Evolutionary conservation across 2,888 invertebrate genomes (phyloP).

Genomic region (Netelia melanura): DNA sequence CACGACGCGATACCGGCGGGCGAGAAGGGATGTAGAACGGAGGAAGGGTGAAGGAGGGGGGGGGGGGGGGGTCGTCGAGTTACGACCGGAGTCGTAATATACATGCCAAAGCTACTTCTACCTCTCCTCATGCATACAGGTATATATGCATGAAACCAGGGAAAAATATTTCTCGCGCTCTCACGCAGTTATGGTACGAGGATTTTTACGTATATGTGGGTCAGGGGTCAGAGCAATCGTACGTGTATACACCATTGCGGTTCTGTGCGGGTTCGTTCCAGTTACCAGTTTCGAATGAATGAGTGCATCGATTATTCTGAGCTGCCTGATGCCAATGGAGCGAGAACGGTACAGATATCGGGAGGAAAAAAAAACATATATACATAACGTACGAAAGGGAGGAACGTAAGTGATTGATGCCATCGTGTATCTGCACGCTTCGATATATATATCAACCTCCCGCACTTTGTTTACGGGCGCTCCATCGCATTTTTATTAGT

Average conservation of each 20-base stretch:
- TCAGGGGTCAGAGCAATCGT: constrained; percentile 38
- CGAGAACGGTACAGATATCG: constrained; percentile 2
- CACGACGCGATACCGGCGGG: constrained; percentile 5
- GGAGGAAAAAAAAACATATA: constrained; percentile 6
- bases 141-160: constrained; percentile 17
- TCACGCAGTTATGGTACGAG: constrained; percentile 28
- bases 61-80: constrained; percentile 42
- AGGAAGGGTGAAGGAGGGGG: background rate
- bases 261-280: constrained; percentile 38
- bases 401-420: constrained; percentile 49
- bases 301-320: constrained; percentile 56
- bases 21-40: background rate
- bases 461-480: constrained; percentile 34
- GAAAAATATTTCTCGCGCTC: constrained; percentile 45
- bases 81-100: constrained; percentile 55
- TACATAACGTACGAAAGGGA: constrained; percentile 1
- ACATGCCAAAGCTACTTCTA: constrained; percentile 52
- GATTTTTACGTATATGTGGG: constrained; percentile 55
- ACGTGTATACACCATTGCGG: background rate
- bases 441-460: constrained; percentile 2
- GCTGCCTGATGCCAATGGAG: constrained; percentile 37
- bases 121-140: constrained; percentile 13
- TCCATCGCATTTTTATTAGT: constrained; percentile 31
- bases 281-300: constrained; percentile 51
- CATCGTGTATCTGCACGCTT: background rate